Conservation (phyloP, 2,888 invertebrate species). For the Fragum whitleyi region DNA sequence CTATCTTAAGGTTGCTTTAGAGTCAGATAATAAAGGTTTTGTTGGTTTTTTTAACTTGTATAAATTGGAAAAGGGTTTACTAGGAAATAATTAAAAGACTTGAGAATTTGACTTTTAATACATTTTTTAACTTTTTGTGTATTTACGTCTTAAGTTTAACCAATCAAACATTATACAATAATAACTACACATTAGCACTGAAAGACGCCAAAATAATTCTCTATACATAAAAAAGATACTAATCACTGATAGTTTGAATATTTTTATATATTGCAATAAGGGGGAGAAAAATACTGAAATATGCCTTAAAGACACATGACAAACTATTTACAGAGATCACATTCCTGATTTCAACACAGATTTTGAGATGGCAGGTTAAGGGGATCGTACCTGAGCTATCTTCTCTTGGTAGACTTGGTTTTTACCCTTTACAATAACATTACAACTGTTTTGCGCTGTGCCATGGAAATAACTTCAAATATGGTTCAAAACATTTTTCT, state of each 20-base stretch:
- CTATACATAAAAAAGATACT: neutral
- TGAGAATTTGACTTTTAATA: too few relatives aligned
- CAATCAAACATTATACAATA: too few relatives aligned
- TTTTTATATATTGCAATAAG: constrained; percentile 1
- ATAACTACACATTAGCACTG: constrained; percentile 9
- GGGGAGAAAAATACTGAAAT: constrained; percentile 10
- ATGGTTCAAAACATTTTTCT: too few relatives aligned
- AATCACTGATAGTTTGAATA: constrained; percentile 13
- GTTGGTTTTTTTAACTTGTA: too few relatives aligned
- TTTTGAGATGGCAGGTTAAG: neutral
- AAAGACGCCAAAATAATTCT: constrained; percentile 5
- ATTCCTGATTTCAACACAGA: constrained; percentile 12
- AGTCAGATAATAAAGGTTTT: too few relatives aligned
- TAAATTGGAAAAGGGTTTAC: too few relatives aligned
- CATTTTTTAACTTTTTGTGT: neutral
- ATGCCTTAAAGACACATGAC: neutral
- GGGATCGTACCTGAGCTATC: neutral
- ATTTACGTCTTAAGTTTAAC: neutral
- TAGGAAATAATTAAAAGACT: too few relatives aligned
- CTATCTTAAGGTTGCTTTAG: too few relatives aligned
- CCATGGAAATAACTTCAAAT: too few relatives aligned
- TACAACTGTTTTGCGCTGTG: too few relatives aligned
- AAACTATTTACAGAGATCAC: constrained; percentile 15
- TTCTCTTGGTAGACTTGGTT: neutral
- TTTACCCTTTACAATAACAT: neutral